Base-by-base conservation (phyloP, 1,140 invertebrate species). In the Capitella teleta region DNA sequence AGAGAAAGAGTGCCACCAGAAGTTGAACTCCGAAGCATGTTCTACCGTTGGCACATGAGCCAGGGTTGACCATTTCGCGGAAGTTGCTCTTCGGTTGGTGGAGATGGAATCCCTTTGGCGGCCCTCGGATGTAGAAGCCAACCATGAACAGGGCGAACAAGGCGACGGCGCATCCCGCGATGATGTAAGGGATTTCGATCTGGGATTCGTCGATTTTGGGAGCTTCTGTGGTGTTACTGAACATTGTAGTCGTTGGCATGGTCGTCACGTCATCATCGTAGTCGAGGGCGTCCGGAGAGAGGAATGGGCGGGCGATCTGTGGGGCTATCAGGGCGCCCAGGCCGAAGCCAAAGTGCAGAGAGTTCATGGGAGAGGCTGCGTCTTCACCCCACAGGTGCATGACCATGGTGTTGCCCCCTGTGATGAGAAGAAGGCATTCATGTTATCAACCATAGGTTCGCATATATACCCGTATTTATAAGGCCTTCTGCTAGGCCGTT, bases 1-100 rank as follows among this genome's bases (percentile, higher is more conserved):
- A 61, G 5, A 60, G 32, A 14, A 60, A 61, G 2, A 63, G 37
- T 2, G 59, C 36, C 8, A 28, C n/a, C 8, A 61, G 56, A 1
- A 63, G 51, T n/a, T 51, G 28, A 1, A 57, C 28, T 16, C 56
- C 61, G 41, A 52, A 58, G 37, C 54, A 24, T 23, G 46, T 23
- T 3, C 55, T 41, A 0, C 60, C 60, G 28, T 47, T 10, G n/a
- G 53, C 44, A 38, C 61, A 63, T 18, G 58, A 51, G 1, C 36
- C 53, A 3, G 60, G 58, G 43, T 57, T 50, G 14, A 61, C 34
- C 18, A 63, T 49, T n/a, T 47, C 19, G 6, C 23, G n/a, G 4
- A 21, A 34, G 8, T 32, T 32, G 30, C 30, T n/a, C 26, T 18
- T 47, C 26, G 10, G 6, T 5, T 26, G 21, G 18, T 8, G 2